phyloP scores from a whole-genome alignment of 1,140 invertebrate species.

The Mizuhopecten yessoensis region DNA sequence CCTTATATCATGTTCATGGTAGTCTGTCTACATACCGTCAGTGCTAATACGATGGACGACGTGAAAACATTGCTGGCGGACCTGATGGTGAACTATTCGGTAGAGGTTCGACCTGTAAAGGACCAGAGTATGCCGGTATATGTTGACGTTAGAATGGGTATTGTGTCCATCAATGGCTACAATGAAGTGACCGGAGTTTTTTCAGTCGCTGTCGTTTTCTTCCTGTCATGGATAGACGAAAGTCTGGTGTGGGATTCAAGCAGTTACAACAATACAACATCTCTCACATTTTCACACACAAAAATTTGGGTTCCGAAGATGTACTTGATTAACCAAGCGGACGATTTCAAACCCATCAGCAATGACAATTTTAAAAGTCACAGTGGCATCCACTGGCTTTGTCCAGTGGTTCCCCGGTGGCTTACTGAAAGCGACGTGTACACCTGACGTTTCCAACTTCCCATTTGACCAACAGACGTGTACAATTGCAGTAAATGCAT shows the following conservation, averaged over 20 bases:
- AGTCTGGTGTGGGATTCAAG: conserved; percentile 46
- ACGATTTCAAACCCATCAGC: neutral
- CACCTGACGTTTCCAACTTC: conserved; percentile 46
- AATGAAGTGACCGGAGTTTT: conserved; percentile 42
- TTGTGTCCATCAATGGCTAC: neutral
- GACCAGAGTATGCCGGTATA: neutral
- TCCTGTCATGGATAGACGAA: conserved; percentile 18
- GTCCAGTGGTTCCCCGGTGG: neutral
- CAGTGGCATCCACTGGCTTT: neutral
- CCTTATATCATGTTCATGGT: too few species aligned
- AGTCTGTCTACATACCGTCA: too few species aligned
- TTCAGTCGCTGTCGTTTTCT: neutral
- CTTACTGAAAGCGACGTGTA: conserved; percentile 21
- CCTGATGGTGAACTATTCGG: too few species aligned
- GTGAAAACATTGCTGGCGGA: too few species aligned
- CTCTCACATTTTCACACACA: neutral
- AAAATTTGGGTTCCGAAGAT: conserved; percentile 46
- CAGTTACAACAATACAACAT: neutral
- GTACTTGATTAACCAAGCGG: neutral
- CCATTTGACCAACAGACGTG: conserved; percentile 52
- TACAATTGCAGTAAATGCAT: neutral
- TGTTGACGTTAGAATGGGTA: too few species aligned
- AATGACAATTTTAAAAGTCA: neutral
- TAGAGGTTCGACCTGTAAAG: too few species aligned
- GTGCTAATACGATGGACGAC: too few species aligned